phyloP scores from a whole-genome alignment of 2,888 invertebrate genomes.

The Agrilus mali region DNA sequence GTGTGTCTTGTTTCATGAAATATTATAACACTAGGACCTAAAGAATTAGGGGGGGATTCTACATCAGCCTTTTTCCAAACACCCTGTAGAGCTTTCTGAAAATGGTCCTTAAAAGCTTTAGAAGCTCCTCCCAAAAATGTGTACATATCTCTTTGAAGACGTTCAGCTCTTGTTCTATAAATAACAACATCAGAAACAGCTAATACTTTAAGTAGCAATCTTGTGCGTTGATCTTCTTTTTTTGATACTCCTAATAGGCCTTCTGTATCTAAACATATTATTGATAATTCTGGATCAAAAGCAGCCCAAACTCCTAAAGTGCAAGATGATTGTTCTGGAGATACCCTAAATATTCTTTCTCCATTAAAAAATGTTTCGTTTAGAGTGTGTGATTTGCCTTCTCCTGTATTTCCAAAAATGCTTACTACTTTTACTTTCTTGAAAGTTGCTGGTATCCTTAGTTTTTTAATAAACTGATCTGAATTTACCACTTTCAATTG shows the following conservation, averaged over 20 bases:
- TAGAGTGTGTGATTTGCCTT: slow-evolving; percentile 69
- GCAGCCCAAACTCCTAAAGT: slow-evolving; percentile 71
- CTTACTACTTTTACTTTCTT: slow-evolving; percentile 64
- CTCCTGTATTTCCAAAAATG: slow-evolving; percentile 75
- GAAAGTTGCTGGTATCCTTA: slow-evolving; percentile 36
- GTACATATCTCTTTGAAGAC: slow-evolving; percentile 63
- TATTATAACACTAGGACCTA: slow-evolving; percentile 64
- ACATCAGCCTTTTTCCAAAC: slow-evolving; percentile 19
- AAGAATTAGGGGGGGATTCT: slow-evolving; percentile 31
- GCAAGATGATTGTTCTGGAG: slow-evolving; percentile 54
- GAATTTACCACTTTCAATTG: slow-evolving; percentile 42
- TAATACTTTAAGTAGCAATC: slow-evolving; percentile 63
- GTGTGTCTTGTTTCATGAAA: slow-evolving; percentile 72
- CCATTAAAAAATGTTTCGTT: slow-evolving; percentile 58
- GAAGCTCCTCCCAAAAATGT: slow-evolving; percentile 67
- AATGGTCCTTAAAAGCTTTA: slow-evolving; percentile 59
- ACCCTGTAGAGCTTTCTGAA: slow-evolving; percentile 43
- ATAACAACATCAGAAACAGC: slow-evolving; percentile 72
- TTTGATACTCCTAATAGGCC: slow-evolving; percentile 53
- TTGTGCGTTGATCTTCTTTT: slow-evolving; percentile 49
- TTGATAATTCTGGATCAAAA: slow-evolving; percentile 48
- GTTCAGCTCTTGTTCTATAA: slow-evolving; percentile 61
- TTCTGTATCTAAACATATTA: slow-evolving; percentile 68
- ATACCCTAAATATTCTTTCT: slow-evolving; percentile 49
- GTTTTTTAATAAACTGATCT: slow-evolving; percentile 38